Conservation (phyloP, 92 coral and sea anemone species). For the Palythoa grandis region DNA sequence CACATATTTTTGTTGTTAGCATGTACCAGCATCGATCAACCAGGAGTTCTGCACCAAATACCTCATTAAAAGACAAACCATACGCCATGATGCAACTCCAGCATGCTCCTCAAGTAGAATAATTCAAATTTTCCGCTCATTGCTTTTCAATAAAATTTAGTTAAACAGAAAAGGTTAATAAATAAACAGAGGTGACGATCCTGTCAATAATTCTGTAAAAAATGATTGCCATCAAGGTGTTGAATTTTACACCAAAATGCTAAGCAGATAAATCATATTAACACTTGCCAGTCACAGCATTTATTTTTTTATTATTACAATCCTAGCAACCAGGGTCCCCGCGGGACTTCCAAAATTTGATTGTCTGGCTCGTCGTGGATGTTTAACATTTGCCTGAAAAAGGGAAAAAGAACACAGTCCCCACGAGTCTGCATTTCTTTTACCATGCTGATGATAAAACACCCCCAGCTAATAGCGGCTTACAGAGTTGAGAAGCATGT, state of each 20-base stretch:
- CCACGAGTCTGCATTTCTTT: no score
- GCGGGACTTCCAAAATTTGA: neutral
- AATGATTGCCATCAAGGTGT: neutral
- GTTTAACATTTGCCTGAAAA: no score
- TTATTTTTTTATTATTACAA: no score
- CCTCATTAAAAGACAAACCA: conserved; percentile 22
- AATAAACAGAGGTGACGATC: neutral
- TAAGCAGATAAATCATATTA: neutral
- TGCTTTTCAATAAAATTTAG: neutral
- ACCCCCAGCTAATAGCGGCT: no score
- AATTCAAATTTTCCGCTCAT: conserved; percentile 17
- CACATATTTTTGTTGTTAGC: conserved; percentile 13
- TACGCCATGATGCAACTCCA: conserved; percentile 16
- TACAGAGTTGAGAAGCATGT: no score
- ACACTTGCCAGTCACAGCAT: neutral
- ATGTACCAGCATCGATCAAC: conserved; percentile 15
- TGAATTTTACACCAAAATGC: neutral
- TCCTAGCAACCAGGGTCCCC: conserved; percentile 16
- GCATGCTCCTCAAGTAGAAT: neutral
- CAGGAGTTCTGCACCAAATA: conserved; percentile 21
- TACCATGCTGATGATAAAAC: no score
- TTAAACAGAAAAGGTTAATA: neutral
- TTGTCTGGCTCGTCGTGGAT: conserved; percentile 29
- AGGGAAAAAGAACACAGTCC: no score
- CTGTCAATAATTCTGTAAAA: conserved; percentile 1